Evolutionary conservation across 2,888 invertebrate genomes (phyloP), one percentile per base, ranked within the genome.

Genomic region (Yponomeuta evonymella): DNA sequence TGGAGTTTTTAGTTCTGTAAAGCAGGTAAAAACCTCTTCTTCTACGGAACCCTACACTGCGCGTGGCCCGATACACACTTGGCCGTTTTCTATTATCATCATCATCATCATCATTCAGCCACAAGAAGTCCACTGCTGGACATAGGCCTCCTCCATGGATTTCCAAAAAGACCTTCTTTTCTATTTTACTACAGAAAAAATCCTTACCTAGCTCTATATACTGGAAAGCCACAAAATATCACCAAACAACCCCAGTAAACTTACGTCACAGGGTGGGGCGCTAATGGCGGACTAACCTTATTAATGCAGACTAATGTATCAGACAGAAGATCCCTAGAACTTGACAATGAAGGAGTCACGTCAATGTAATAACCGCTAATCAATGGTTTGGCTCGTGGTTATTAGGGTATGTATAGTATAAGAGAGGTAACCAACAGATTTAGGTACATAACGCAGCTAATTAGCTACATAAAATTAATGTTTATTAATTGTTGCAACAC

Each of bases 261-360:
- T n/a, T n/a, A n/a, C 36, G 67, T 51, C 77, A 71, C 74, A 72
- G 77, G 85, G 75, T 81, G 79, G 86, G 80, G 81, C 79, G 71
- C 77, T 82, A 81, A 83, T 80, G 78, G 81, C 73, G 79, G 75
- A 80, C 77, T 75, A 74, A 79, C 76, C 6, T 15, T 76, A 75
- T 73, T 58, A 8, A 30, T 74, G 76, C 72, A 83, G 83, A 78
- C 70, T 75, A 80, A 64, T 36, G 29, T 15, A 23, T 4, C 10
- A 29, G 9, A 70, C 73, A 80, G 79, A 76, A 71, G 65, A 30
- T 62, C 23, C 62, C n/a, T 62, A 43, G 15, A 58, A 12, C 51
- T 4, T 15, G 51, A 58, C 15, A 58, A 0, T 15, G 51, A 58
- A 58, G 15, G 51, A 10, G 51, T 6, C 51, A 58, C 36, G 43